Evolutionary conservation across 2,113 vertebrate genomes (phyloP).

Genomic region (Oreocharis arfaki): DNA sequence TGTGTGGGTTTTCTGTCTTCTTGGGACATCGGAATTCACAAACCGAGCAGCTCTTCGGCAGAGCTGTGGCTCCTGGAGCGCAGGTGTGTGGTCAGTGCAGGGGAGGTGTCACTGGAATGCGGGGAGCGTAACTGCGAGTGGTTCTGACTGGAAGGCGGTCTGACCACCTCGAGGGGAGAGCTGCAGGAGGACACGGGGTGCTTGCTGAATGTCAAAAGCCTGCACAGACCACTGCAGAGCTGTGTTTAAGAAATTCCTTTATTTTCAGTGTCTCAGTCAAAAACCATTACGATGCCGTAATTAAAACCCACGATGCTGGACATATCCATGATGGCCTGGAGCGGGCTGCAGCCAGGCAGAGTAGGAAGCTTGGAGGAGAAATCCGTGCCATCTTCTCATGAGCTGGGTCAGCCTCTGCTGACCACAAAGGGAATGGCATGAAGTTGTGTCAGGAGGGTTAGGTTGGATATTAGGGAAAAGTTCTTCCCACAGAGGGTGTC

Average conservation of each 20-base stretch:
- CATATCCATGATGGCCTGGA: accelerated
- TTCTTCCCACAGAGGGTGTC: background rate
- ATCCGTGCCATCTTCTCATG: accelerated
- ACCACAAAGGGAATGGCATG: background rate
- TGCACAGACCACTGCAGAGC: accelerated
- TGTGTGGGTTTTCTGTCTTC: background rate
- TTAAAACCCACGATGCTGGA: background rate
- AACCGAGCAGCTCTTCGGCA: background rate
- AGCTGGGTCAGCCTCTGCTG: background rate
- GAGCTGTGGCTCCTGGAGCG: accelerated
- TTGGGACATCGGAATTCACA: accelerated
- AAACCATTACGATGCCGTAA: accelerated
- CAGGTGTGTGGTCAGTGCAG: too few species aligned
- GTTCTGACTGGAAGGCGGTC: background rate
- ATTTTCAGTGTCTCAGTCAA: background rate
- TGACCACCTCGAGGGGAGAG: background rate
- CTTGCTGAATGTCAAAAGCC: accelerated
- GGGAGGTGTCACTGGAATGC: background rate
- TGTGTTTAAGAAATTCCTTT: background rate
- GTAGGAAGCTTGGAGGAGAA: background rate
- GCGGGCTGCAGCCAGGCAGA: background rate
- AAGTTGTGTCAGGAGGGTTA: background rate
- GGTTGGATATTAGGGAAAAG: background rate
- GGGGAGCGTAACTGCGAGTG: background rate
- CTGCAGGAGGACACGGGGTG: background rate